phyloP scores from a whole-genome alignment of 2,888 invertebrate species.

The Stenodema calcarata region DNA sequence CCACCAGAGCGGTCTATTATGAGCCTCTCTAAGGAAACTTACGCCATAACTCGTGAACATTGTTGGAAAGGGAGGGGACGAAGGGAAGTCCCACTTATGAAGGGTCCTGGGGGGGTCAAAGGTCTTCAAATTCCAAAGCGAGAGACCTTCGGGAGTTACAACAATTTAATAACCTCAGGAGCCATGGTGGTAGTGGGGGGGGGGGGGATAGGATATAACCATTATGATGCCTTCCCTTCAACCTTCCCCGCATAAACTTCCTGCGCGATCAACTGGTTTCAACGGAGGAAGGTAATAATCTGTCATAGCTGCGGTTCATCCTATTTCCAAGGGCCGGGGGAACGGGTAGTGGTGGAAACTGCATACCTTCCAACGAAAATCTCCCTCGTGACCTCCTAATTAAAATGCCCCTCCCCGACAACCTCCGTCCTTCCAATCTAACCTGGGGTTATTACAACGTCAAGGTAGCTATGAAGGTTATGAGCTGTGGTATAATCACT shows the following conservation, averaged over 20 bases:
- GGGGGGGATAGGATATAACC: background rate
- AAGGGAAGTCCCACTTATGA: background rate
- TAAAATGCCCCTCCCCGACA: background rate
- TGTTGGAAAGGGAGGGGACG: too few species aligned
- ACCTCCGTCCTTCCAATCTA: background rate
- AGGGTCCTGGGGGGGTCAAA: background rate
- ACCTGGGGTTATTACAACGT: background rate
- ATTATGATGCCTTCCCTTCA: background rate
- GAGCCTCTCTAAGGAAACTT: background rate
- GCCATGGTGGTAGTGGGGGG: background rate
- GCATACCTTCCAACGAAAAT: background rate
- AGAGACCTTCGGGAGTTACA: background rate
- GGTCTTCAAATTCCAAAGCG: background rate
- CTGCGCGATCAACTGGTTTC: background rate
- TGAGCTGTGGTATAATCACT: background rate
- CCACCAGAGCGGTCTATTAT: background rate
- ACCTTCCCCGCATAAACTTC: background rate
- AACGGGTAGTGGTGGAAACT: background rate
- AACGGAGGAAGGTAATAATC: background rate
- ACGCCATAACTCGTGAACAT: background rate
- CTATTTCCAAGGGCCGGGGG: background rate
- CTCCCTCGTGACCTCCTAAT: background rate
- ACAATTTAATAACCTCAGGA: background rate
- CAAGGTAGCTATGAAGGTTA: background rate
- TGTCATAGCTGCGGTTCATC: background rate